Conservation (phyloP, 2,797 vertebrate genomes). For the Notoglanidium macrostoma region DNA sequence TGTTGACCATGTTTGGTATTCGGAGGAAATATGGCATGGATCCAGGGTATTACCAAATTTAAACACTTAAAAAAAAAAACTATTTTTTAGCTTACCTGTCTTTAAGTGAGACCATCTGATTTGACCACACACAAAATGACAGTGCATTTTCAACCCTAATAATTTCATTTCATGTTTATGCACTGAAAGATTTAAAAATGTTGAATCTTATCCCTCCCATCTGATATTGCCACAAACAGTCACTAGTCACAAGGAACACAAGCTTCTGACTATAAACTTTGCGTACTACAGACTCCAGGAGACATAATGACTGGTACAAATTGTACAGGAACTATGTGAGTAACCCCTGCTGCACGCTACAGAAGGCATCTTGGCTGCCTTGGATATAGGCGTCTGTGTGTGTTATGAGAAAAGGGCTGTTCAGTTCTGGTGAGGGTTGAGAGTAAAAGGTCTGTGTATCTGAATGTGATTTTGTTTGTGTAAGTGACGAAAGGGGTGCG, state of each 20-base stretch:
- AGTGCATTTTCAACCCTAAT: not conserved
- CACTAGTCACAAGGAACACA: not conserved
- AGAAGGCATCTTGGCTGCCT: constrained; percentile 17
- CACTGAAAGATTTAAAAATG: not conserved
- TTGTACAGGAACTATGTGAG: not conserved
- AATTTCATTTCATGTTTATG: not conserved
- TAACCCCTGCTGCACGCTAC: not conserved
- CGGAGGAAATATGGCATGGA: not conserved
- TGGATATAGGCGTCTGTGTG: constrained; percentile 23
- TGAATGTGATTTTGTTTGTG: constrained; percentile 46
- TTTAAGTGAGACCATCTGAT: not conserved
- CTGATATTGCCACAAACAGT: not conserved
- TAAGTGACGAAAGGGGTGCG: constrained; percentile 40
- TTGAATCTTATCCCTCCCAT: not conserved
- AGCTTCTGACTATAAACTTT: constrained; percentile 4
- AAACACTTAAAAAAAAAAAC: not conserved
- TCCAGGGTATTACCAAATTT: not conserved
- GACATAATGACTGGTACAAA: constrained; percentile 1
- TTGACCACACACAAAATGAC: no score
- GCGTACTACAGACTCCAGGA: not conserved
- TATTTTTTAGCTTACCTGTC: not conserved
- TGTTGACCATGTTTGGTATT: not conserved
- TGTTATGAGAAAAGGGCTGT: constrained; percentile 9
- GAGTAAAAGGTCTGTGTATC: constrained; percentile 30
- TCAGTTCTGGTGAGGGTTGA: constrained; percentile 26